Evolutionary conservation across 2,888 invertebrate species (phyloP).

Genomic region (Psylliodes chrysocephalus): DNA sequence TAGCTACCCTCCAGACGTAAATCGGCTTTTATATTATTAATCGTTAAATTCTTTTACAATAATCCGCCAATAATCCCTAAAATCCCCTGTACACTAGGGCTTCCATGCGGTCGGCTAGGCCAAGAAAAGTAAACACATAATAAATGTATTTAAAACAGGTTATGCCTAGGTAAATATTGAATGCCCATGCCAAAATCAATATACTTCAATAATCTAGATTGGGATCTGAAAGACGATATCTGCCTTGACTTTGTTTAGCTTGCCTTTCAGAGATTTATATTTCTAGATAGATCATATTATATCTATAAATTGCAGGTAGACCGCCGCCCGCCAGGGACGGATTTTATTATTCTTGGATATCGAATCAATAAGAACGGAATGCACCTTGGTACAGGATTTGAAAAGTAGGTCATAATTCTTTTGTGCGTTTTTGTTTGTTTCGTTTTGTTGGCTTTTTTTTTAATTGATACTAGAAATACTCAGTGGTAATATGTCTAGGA

Average conservation of each 20-base stretch:
- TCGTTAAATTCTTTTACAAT: neutral
- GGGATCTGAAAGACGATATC: slow-evolving; percentile 55
- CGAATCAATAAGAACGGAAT: no score
- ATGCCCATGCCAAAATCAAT: slow-evolving; percentile 58
- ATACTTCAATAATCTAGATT: slow-evolving; percentile 56
- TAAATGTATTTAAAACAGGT: slow-evolving; percentile 57
- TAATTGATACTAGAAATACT: no score
- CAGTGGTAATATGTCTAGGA: no score
- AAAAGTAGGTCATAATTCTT: no score
- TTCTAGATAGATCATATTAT: slow-evolving; percentile 45
- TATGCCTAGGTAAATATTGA: slow-evolving; percentile 57
- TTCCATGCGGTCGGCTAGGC: slow-evolving; percentile 20
- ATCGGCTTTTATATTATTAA: no score
- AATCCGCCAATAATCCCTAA: slow-evolving; percentile 6
- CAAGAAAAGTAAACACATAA: slow-evolving; percentile 53
- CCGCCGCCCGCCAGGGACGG: neutral
- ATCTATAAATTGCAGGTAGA: slow-evolving; percentile 33
- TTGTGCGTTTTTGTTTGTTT: no score
- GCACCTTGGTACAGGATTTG: no score
- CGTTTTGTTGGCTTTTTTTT: no score
- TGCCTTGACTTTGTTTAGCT: slow-evolving; percentile 51
- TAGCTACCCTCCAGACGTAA: no score
- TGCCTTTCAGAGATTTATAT: slow-evolving; percentile 51
- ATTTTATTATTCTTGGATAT: no score
- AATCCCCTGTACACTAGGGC: slow-evolving; percentile 2